Percentiles rank a stretch among this genome's conserved stretches.
Conservation (phyloP, 2,888 invertebrate genomes). For the Rutpela maculata region DNA sequence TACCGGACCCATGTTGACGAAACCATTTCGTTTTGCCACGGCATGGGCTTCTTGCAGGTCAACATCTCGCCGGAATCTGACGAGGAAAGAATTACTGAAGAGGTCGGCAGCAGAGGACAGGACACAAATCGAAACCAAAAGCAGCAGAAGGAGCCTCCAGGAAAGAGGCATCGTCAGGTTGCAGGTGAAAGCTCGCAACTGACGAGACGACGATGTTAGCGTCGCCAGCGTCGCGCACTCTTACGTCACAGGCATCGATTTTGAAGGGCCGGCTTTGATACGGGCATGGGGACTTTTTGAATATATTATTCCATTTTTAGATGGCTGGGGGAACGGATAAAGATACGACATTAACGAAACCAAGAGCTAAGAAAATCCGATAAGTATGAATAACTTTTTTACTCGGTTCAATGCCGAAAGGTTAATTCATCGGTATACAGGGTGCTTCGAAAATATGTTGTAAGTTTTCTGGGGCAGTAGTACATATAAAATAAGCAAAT, state of each 20-base stretch:
- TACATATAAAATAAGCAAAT: too few relatives aligned
- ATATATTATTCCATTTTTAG: conserved; percentile 15
- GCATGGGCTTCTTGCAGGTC: conserved; percentile 85
- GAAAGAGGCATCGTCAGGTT: conserved; percentile 70
- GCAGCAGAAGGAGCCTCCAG: conserved; percentile 64
- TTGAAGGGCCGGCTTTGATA: conserved; percentile 44
- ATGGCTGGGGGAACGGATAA: not conserved
- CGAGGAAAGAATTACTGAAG: conserved; percentile 97
- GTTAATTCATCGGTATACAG: too few relatives aligned
- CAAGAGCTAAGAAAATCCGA: too few relatives aligned
- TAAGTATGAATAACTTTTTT: too few relatives aligned
- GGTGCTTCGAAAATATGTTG: too few relatives aligned
- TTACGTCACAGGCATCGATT: conserved; percentile 68
- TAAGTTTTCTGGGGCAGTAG: too few relatives aligned
- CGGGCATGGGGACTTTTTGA: not conserved
- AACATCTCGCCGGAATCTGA: conserved; percentile 88
- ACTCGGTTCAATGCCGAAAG: too few relatives aligned
- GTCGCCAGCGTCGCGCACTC: conserved; percentile 59
- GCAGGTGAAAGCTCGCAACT: conserved; percentile 56
- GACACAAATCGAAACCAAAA: conserved; percentile 59
- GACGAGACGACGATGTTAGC: conserved; percentile 48
- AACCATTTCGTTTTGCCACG: conserved; percentile 92
- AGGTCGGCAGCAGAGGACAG: conserved; percentile 74
- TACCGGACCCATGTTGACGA: conserved; percentile 96
- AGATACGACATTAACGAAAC: too few relatives aligned